phyloP scores from a whole-genome alignment of 1,140 invertebrate genomes.

The Aphis gossypii region DNA sequence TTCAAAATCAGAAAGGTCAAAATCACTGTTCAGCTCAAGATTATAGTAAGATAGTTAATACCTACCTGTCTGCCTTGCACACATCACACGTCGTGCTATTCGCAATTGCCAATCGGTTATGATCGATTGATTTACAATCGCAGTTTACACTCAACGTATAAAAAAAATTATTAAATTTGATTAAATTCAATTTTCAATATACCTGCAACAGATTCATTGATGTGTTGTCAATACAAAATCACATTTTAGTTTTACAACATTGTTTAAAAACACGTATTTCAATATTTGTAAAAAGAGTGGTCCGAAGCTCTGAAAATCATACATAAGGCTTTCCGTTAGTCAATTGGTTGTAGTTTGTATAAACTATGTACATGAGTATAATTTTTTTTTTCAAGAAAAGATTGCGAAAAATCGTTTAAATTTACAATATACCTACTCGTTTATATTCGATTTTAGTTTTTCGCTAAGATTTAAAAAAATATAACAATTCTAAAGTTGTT shows the following conservation, averaged over 20 bases:
- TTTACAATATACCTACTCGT: not conserved
- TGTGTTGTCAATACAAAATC: not conserved
- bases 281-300: too few species aligned
- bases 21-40: not conserved
- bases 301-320: too few species aligned
- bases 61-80: not conserved
- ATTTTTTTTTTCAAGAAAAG: not conserved
- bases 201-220: not conserved
- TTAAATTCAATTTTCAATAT: not conserved
- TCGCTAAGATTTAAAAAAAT: not conserved
- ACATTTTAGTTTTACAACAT: not conserved
- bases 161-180: not conserved
- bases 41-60: conserved; percentile 10
- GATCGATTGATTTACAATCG: not conserved
- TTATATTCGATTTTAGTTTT: not conserved
- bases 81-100: not conserved
- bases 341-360: too few species aligned
- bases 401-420: not conserved
- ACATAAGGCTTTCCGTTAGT: too few species aligned
- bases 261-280: too few species aligned
- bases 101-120: not conserved
- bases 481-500: not conserved
- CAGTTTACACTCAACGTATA: not conserved
- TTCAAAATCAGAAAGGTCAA: not conserved
- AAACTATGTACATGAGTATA: too few species aligned